A percentile compares a stretch with the other conserved stretches of the same genome.
These are phyloP conservation scores for Hoplodrina blanda DNA, from an alignment of 2,888 invertebrate genomes.

Conservation along the genomic window DNA sequence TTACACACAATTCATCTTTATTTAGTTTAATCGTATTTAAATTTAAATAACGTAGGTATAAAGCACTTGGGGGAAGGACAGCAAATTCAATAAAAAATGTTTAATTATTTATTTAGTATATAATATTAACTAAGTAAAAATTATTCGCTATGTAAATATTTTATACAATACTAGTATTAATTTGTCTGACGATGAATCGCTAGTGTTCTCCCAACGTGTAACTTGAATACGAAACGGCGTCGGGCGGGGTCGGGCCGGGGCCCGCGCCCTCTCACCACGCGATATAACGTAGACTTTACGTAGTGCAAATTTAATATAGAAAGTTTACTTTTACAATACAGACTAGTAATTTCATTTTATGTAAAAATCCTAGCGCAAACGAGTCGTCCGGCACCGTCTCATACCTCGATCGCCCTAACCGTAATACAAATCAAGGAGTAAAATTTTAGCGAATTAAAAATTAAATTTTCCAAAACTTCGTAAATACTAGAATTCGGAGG, in stretches of 20 bases:
- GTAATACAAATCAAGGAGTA: slow-evolving; percentile 90
- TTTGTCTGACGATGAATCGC: slow-evolving; percentile 88
- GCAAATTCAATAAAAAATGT: slow-evolving; percentile 91
- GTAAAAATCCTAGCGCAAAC: slow-evolving; percentile 90
- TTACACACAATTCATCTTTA: slow-evolving; percentile 88
- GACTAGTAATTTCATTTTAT: slow-evolving; percentile 89
- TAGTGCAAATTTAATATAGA: slow-evolving; percentile 89
- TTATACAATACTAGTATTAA: slow-evolving; percentile 90
- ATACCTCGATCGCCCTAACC: slow-evolving; percentile 87
- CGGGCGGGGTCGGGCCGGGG: slow-evolving; percentile 75
- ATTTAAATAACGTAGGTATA: slow-evolving; percentile 91
- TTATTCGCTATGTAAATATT: slow-evolving; percentile 90
- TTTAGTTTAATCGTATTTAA: slow-evolving; percentile 89
- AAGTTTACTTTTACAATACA: slow-evolving; percentile 88
- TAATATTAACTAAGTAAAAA: slow-evolving; percentile 90
- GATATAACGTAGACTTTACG: slow-evolving; percentile 84
- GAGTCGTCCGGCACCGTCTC: slow-evolving; percentile 89
- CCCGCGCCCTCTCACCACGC: slow-evolving; percentile 76
- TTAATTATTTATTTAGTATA: slow-evolving; percentile 89
- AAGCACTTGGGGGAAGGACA: slow-evolving; percentile 91
- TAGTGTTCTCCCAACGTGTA: slow-evolving; percentile 87
- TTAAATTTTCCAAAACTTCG: slow-evolving; percentile 90
- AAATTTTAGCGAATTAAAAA: slow-evolving; percentile 91
- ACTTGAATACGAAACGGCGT: slow-evolving; percentile 82
- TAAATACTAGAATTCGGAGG: slow-evolving; percentile 90